Conservation (phyloP, 1,140 invertebrate species). For the Subanguina moxae region DNA sequence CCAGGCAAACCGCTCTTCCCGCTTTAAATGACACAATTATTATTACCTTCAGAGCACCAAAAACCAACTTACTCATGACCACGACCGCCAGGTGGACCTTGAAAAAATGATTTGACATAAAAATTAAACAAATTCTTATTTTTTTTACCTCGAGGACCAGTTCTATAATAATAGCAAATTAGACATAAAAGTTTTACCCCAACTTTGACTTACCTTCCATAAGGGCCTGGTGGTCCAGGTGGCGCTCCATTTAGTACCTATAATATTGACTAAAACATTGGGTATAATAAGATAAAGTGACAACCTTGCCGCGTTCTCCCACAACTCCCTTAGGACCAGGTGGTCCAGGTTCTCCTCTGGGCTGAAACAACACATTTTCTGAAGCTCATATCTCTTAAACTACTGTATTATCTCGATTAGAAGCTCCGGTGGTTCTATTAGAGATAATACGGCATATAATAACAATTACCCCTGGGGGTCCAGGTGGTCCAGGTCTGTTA, state of each 20-base stretch:
- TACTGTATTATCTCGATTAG: not conserved
- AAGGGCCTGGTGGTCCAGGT: conserved; percentile 47
- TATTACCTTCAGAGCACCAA: not conserved
- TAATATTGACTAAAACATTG: not conserved
- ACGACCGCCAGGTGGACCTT: conserved; percentile 31
- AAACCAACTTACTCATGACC: conserved; percentile 24
- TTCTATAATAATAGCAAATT: not conserved
- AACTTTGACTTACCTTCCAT: not conserved
- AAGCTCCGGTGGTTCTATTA: not conserved
- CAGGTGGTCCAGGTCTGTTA: conserved; percentile 48
- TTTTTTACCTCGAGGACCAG: conserved; percentile 2
- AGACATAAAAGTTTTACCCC: conserved; percentile 11
- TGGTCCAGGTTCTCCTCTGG: conserved; percentile 46
- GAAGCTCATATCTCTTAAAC: conserved; percentile 4
- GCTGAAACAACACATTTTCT: conserved; percentile 17
- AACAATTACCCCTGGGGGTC: conserved; percentile 31
- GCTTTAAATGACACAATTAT: not conserved
- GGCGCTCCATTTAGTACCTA: conserved; percentile 52
- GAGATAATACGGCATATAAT: not conserved
- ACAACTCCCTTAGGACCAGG: conserved; percentile 42
- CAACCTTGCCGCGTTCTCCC: conserved; percentile 48
- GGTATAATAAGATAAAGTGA: not conserved
- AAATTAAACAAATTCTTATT: not conserved
- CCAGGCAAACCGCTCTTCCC: conserved; percentile 39
- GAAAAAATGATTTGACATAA: not conserved